Evolutionary conservation across 1,140 invertebrate genomes (phyloP).

Genomic region (Cotesia glomerata): DNA sequence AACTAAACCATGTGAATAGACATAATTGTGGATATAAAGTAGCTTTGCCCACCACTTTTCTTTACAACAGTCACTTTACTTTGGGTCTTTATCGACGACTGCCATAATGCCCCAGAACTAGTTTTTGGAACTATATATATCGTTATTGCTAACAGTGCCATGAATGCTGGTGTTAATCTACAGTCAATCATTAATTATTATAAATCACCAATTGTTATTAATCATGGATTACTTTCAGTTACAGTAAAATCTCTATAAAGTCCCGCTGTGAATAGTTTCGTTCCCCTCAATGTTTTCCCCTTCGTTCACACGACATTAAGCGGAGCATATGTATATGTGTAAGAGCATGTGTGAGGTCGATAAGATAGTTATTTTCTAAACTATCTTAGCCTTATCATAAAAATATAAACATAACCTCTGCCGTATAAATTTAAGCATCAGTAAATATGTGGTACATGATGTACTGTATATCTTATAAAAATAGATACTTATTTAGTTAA

Average conservation of each 20-base stretch:
- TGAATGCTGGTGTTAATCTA: conserved; percentile 61
- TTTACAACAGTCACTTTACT: conserved; percentile 49
- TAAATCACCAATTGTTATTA: too few relatives aligned
- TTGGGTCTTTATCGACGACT: conserved; percentile 34
- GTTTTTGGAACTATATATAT: conserved; percentile 52
- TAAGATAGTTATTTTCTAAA: not conserved
- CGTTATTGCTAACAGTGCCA: conserved; percentile 52
- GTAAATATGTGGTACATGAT: not conserved
- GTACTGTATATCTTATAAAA: too few relatives aligned
- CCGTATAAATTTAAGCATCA: not conserved
- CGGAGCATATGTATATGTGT: not conserved
- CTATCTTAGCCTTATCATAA: not conserved
- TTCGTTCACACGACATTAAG: not conserved
- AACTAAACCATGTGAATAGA: conserved; percentile 50
- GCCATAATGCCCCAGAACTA: conserved; percentile 59
- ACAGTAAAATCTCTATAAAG: not conserved
- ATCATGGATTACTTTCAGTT: not conserved
- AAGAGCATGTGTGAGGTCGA: conserved; percentile 1
- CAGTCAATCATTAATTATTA: too few relatives aligned
- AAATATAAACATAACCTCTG: not conserved
- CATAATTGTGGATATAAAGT: conserved; percentile 69
- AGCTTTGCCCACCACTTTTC: conserved; percentile 68
- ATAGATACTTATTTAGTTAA: conserved; percentile 1
- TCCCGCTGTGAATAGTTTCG: not conserved
- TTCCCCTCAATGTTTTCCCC: not conserved